Conservation (phyloP, 2,797 vertebrate genomes). For the Galago senegalensis region DNA sequence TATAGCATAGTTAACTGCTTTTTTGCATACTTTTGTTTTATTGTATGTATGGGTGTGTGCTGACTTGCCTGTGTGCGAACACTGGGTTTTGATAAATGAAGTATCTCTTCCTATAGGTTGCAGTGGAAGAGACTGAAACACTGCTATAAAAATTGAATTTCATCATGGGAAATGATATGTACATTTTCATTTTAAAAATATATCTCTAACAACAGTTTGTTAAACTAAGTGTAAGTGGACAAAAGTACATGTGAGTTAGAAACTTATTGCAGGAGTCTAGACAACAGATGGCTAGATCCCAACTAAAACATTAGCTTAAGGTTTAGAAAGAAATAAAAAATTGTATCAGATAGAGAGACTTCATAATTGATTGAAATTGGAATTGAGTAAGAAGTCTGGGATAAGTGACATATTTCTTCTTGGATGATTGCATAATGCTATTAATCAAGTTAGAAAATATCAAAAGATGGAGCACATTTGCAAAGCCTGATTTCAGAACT, state of each 20-base stretch:
- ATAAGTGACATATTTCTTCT: background rate
- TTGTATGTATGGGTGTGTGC: background rate
- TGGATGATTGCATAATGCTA: background rate
- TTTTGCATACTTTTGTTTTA: background rate
- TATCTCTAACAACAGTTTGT: background rate
- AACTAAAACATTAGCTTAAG: background rate
- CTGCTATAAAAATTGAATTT: background rate
- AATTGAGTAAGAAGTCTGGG: background rate
- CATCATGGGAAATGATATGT: background rate
- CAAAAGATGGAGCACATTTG: background rate
- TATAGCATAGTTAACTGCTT: background rate
- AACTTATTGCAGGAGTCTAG: background rate
- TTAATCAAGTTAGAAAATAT: constrained; percentile 34
- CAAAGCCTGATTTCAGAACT: background rate
- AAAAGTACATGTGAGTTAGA: constrained; percentile 31
- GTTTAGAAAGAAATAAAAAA: background rate
- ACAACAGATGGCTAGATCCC: background rate
- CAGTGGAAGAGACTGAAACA: background rate
- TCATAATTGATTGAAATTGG: background rate
- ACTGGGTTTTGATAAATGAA: background rate
- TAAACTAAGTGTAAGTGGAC: background rate
- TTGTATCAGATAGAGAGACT: background rate
- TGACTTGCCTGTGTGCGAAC: background rate
- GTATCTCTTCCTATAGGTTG: background rate
- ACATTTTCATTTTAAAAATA: constrained; percentile 53